Evolutionary conservation across 2,113 vertebrate genomes (phyloP), one percentile per base, ranked within the genome.

Genomic region (Oreochromis tanganicae): DNA sequence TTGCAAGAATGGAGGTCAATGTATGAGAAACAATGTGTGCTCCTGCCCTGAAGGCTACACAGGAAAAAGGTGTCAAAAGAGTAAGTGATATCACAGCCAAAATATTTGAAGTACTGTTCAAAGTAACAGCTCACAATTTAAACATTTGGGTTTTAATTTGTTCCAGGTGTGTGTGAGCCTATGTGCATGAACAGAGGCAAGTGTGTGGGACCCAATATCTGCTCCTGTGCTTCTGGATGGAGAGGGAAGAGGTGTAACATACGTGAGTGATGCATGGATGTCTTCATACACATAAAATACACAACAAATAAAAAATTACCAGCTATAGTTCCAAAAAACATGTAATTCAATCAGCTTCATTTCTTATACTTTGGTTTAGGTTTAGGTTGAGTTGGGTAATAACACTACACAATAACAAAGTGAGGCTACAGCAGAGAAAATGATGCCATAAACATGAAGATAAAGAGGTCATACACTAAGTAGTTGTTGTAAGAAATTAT

Each of bases 141-240:
- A 78, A 32, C 24, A 32, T 32, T 50, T 32, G 24, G 73, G 1
- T 19, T 16, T 56, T 34, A 14, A 50, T 83, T 75, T 90, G 32
- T 71, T 91, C 7, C 92, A 99, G 98, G 97, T 93, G 95, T 99
- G 86, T 99, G 98, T 94, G 97, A 98, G 68, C 98, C 97, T 7
- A 90, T 94, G 80, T 99, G 98, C 86, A 96, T 98, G 97, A 99
- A 98, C 89, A 97, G 96, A 89, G 98, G 97, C 41, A 98, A 97
- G 90, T 99, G 97, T 19, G 97, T 99, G 38, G 94, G 97, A 43
- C 96, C 97, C 73, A 97, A 97, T 41, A 4, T 96, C 14, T 99
- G 98, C 87, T 99, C 98, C 78, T 99, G 98, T 91, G 87, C 97
- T 5, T 99, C 98, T 5, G 98, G 97, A 5, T 99, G 98, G 98